Evolutionary conservation across 1,140 invertebrate genomes (phyloP).

Genomic region (Anadara kagoshimensis): DNA sequence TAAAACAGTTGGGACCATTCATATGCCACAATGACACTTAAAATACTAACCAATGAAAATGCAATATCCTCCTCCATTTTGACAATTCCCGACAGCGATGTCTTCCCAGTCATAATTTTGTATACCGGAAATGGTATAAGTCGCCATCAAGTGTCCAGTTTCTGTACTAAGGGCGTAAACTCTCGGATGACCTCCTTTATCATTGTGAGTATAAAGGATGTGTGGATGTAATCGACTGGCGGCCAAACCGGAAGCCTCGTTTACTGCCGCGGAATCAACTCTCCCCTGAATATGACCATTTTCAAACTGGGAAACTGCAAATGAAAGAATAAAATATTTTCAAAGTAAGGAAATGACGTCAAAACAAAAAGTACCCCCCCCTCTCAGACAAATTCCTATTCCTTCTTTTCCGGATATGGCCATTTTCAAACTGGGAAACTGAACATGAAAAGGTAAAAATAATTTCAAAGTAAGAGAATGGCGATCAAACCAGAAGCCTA

Average conservation of each 20-base stretch:
- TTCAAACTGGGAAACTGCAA: conserved; percentile 38
- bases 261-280: conserved; percentile 9
- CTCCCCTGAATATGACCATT: conserved; percentile 21
- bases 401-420: conserved; percentile 11
- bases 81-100: conserved; percentile 37
- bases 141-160: conserved; percentile 27
- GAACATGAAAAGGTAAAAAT: not conserved
- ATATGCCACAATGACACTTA: no score
- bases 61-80: conserved; percentile 33
- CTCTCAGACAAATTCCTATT: no score
- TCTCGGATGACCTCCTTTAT: conserved; percentile 21
- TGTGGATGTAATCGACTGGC: conserved; percentile 34
- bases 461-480: no score
- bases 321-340: not conserved
- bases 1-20: no score
- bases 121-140: conserved; percentile 17
- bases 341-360: no score
- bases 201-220: conserved; percentile 39
- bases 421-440: conserved; percentile 40
- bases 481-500: no score
- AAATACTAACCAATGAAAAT: conserved; percentile 42
- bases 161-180: conserved; percentile 31
- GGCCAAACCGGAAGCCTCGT: conserved; percentile 45
- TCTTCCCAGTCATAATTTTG: conserved; percentile 47
- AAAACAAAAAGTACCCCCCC: no score